Evolutionary conservation across 2,113 vertebrate genomes (phyloP).

Genomic region (Chloebia gouldiae): DNA sequence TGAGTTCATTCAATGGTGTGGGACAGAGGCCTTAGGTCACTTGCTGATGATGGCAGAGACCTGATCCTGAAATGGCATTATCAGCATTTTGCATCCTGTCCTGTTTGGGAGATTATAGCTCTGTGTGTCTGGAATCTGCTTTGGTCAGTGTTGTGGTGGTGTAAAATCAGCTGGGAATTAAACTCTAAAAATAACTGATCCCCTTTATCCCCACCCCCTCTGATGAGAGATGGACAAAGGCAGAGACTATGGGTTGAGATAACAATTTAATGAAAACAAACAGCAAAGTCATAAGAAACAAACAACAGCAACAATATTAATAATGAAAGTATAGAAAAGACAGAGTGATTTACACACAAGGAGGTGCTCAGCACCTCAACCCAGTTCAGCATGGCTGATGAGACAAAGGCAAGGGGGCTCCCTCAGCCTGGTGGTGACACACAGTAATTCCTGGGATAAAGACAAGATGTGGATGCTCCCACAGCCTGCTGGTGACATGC

Average conservation of each 20-base stretch:
- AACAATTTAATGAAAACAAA: background rate
- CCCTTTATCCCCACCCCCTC: background rate
- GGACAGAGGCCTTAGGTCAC: background rate
- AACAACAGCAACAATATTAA: background rate
- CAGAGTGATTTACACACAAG: accelerated
- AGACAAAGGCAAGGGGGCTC: background rate
- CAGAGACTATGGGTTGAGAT: accelerated
- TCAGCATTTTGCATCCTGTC: background rate
- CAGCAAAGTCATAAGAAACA: background rate
- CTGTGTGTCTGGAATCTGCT: background rate
- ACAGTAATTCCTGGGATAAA: accelerated
- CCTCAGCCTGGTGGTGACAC: background rate
- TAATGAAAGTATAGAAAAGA: background rate
- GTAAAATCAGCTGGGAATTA: background rate
- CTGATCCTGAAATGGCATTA: background rate
- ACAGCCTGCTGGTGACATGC: accelerated
- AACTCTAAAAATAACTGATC: background rate
- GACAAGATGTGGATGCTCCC: background rate
- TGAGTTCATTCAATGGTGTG: background rate
- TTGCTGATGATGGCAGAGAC: background rate
- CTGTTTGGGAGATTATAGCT: background rate
- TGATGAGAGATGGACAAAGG: background rate
- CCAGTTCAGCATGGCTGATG: background rate
- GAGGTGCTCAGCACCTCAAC: background rate
- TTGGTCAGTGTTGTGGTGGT: too few species aligned